These are phyloP conservation scores for Aspidiotus rigidus DNA, from an alignment of 2,888 invertebrate genomes.

Conservation along the genomic window DNA sequence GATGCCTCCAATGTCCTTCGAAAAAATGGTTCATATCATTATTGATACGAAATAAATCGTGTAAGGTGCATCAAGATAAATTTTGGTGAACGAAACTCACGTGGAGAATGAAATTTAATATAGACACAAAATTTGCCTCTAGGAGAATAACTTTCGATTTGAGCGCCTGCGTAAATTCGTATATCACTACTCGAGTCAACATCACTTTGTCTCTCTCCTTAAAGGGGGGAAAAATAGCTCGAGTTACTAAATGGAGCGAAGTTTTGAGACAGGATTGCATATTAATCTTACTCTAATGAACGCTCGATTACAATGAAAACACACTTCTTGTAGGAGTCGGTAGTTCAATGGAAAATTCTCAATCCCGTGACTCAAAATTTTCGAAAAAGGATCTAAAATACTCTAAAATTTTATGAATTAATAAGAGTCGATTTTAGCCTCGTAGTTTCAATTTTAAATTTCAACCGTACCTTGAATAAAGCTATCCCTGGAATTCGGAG, in stretches of 20 bases:
- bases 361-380: slow-evolving; percentile 84
- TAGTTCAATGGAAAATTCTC: slow-evolving; percentile 77
- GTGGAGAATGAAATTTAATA: slow-evolving; percentile 80
- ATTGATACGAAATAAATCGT: slow-evolving; percentile 9
- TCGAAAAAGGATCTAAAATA: slow-evolving; percentile 89
- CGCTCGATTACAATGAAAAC: slow-evolving; percentile 79
- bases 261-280: not conserved
- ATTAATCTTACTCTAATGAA: slow-evolving; percentile 58
- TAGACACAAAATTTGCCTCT: slow-evolving; percentile 83
- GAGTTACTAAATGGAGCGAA: too few relatives aligned
- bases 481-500: slow-evolving; percentile 76
- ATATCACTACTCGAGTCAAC: slow-evolving; percentile 81
- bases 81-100: slow-evolving; percentile 42
- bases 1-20: slow-evolving; percentile 75
- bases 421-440: slow-evolving; percentile 4
- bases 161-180: slow-evolving; percentile 88
- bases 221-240: not conserved
- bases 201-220: slow-evolving; percentile 89
- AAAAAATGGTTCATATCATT: slow-evolving; percentile 17
- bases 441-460: not conserved
- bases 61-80: slow-evolving; percentile 13
- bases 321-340: slow-evolving; percentile 72
- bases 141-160: slow-evolving; percentile 91
- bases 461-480: slow-evolving; percentile 59
- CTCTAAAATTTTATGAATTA: slow-evolving; percentile 48